Base-by-base conservation (phyloP, 2,113 vertebrate species). In the Prolemur simus region DNA sequence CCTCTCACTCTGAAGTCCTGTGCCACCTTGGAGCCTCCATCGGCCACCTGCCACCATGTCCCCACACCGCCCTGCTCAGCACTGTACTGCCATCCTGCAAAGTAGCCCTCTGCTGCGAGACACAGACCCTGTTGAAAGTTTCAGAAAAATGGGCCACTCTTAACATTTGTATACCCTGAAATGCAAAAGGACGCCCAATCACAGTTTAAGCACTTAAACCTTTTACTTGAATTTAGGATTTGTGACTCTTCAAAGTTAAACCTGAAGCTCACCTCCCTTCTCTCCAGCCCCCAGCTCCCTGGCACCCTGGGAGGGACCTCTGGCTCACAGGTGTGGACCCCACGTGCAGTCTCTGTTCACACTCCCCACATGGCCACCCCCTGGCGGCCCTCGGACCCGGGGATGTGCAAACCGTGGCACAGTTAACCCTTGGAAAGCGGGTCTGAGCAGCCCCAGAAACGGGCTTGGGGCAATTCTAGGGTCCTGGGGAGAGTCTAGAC, bases 1-100 rank as follows among this genome's bases (percentile, higher is more conserved):
- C 58, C 5, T 13, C 49, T 54, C 7, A 1, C 37, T 34, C 89
- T 81, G 29, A 66, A 29, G 25, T 17, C 37, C 52, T 14, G 37
- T 18, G 42, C 47, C 9, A 5, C 15, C 11, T 27, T 7, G 8
- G 23, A 9, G 34, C 23, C 54, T 45, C 42, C 8, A 29, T 17
- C 0, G 0, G 23, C 21, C 52, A 63, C 58, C 58, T 66, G 69
- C 47, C 47, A 5, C 3, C 1, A 0, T 8, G 8, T 0, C 13
- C 25, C 3, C 21, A 25, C 25, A 8, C 1, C 5, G 6, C 25
- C 47, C 21, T 34, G 21, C 52, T 68, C 64, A 58, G 71, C 47
- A 37, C n/a, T 1, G 0, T 39, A 15, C 81, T 14, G 2, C 11
- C 32, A 20, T 15, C 45, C 21, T 76, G 58, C 73, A 25, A 60